Evolutionary conservation across 2,113 vertebrate genomes (phyloP).

Genomic region (Ictalurus furcatus): DNA sequence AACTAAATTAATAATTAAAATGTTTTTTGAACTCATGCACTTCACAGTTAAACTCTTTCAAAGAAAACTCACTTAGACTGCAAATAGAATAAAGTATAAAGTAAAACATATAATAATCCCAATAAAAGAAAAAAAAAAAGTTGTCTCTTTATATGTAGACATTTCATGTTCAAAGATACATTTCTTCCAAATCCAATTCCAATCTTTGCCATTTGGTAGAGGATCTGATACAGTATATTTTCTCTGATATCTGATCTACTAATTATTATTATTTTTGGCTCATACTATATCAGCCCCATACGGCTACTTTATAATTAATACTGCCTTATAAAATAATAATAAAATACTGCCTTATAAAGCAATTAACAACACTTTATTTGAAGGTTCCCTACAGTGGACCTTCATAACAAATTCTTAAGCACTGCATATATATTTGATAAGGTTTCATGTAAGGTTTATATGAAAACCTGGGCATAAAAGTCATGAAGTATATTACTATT

Average conservation of each 20-base stretch:
- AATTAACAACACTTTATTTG: background rate
- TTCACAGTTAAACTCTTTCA: background rate
- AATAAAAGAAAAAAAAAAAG: background rate
- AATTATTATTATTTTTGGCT: background rate
- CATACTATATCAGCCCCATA: background rate
- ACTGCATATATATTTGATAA: background rate
- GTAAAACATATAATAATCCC: background rate
- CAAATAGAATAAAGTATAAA: background rate
- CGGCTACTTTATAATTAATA: background rate
- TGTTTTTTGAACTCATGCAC: too few species aligned
- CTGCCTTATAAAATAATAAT: background rate
- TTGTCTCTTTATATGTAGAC: background rate
- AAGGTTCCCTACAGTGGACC: background rate
- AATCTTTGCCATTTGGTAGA: background rate
- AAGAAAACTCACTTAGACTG: background rate
- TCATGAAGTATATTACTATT: background rate
- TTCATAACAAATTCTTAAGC: background rate
- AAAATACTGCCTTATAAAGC: background rate
- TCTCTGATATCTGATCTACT: background rate
- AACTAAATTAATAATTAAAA: too few species aligned
- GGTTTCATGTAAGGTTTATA: background rate
- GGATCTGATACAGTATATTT: background rate
- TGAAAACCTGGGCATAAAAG: background rate
- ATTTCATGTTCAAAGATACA: too few species aligned
- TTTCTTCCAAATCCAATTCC: background rate